Evolutionary conservation across 2,888 invertebrate genomes (phyloP).

Genomic region (Xylocampa areola): DNA sequence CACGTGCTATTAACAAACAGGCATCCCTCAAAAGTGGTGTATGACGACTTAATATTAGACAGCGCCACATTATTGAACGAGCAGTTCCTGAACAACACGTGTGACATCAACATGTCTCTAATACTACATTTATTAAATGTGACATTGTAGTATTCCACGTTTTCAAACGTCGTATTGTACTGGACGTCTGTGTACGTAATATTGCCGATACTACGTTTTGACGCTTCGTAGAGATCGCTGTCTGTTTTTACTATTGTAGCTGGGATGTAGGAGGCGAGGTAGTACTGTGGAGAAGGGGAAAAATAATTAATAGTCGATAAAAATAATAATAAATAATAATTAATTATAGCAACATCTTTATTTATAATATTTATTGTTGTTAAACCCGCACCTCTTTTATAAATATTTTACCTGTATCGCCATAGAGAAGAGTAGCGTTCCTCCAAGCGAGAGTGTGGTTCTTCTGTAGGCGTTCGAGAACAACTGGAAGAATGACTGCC

Average conservation of each 20-base stretch:
- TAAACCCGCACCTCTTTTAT: too few relatives aligned
- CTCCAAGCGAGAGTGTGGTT: conserved; percentile 91
- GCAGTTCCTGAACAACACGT: conserved; percentile 93
- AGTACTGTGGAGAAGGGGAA: conserved; percentile 79
- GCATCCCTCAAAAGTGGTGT: conserved; percentile 91
- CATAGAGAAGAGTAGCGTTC: conserved; percentile 89
- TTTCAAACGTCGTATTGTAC: conserved; percentile 91
- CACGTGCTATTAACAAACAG: conserved; percentile 91
- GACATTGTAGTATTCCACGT: conserved; percentile 90
- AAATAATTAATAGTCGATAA: background rate
- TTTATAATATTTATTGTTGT: too few relatives aligned
- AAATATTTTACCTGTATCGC: conserved; percentile 78
- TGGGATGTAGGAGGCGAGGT: conserved; percentile 88
- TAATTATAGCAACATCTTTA: too few relatives aligned
- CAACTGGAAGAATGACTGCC: conserved; percentile 92
- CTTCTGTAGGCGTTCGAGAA: conserved; percentile 91
- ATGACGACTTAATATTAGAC: conserved; percentile 92
- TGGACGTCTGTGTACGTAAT: conserved; percentile 74
- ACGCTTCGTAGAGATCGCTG: conserved; percentile 69
- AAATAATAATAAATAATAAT: too few relatives aligned
- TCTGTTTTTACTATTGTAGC: conserved; percentile 84
- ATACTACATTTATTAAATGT: conserved; percentile 92
- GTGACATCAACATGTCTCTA: conserved; percentile 92
- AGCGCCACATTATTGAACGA: conserved; percentile 92
- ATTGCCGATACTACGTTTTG: conserved; percentile 72